Base-by-base conservation (phyloP, 2,888 invertebrate species). In the Podabrus alpinus region DNA sequence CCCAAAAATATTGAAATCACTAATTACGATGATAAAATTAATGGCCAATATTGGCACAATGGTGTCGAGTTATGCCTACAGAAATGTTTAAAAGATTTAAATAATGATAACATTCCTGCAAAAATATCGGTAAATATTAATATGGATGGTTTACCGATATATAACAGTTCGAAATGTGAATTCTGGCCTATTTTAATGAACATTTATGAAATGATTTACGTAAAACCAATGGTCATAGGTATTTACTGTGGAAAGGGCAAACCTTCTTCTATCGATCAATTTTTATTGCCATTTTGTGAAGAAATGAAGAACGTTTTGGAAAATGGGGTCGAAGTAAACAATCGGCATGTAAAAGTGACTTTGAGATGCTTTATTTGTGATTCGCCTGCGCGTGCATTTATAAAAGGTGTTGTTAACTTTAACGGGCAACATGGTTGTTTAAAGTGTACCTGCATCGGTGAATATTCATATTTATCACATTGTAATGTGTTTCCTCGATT, bases 121-220 rank as follows among this genome's bases (percentile, higher is more conserved):
- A n/a, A n/a, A 69, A 69, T 19, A 13, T n/a, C n/a, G n/a, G n/a
- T n/a, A n/a, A n/a, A n/a, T n/a, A n/a, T n/a, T n/a, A n/a, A n/a
- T n/a, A n/a, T 69, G 19, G 69, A 69, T 69, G 69, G 69, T 1
- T 21, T 69, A 1, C 69, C 69, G 9, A 59, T 69, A 13, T 59
- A 59, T 15, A 19, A 16, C 2, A 69, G 69, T 17, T 69, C 69
- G n/a, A 1, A 2, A 21, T 24, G 17, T 9, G 60, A 69, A 60
- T 68, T 68, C 15, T 69, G 68, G 68, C 68, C 68, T 15, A 68
- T 68, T 17, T n/a, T 17, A 59, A 60, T 17, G 19, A 17, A 19
- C 9, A 9, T 69, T 2, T n/a, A n/a, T n/a, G n/a, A 19, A n/a
- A 4, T 15, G 1, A 9, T 60, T 15, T 59, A 60, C 15, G 24